Percentiles rank a stretch among this genome's conserved stretches.
Conservation (phyloP, 2,797 vertebrate genomes). For the Paratrypauchen microcephalus region DNA sequence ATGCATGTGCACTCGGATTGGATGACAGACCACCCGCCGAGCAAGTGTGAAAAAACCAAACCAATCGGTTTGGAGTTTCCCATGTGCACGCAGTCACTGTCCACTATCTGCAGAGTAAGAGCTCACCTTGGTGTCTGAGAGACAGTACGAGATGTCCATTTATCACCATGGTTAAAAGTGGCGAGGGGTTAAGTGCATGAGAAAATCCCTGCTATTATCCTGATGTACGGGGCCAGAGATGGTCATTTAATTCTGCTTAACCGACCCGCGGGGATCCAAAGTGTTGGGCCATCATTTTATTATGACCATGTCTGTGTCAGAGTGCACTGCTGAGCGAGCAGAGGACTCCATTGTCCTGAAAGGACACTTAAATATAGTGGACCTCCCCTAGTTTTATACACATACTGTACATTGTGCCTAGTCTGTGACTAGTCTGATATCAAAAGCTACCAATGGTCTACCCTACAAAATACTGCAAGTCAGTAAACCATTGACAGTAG, state of each 20-base stretch:
- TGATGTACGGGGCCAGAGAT: slow-evolving; percentile 49
- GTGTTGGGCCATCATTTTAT: slow-evolving; percentile 43
- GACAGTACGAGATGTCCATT: slow-evolving; percentile 30
- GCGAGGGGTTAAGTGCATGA: slow-evolving; percentile 38
- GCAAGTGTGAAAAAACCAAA: too few relatives aligned
- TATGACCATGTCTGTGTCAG: slow-evolving; percentile 34
- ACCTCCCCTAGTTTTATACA: not conserved
- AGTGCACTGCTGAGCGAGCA: slow-evolving; percentile 9
- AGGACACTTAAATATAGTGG: slow-evolving; percentile 9
- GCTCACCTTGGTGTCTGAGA: slow-evolving; percentile 13
- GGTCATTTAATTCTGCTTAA: slow-evolving; percentile 63
- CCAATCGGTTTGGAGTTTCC: too few relatives aligned
- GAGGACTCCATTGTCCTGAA: slow-evolving; percentile 16
- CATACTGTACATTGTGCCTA: too few relatives aligned
- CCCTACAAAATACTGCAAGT: not conserved
- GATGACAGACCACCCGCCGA: too few relatives aligned
- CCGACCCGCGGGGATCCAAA: slow-evolving; percentile 46
- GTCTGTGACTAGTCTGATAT: not conserved
- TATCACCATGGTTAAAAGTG: slow-evolving; percentile 52
- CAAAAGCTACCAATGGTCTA: not conserved
- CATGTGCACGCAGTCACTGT: too few relatives aligned
- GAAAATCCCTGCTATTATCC: slow-evolving; percentile 53
- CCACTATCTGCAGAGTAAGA: not conserved
- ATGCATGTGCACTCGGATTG: too few relatives aligned
- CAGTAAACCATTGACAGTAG: not conserved